Base-by-base conservation (phyloP, 1,140 invertebrate genomes). In the Drosophila leontia region DNA sequence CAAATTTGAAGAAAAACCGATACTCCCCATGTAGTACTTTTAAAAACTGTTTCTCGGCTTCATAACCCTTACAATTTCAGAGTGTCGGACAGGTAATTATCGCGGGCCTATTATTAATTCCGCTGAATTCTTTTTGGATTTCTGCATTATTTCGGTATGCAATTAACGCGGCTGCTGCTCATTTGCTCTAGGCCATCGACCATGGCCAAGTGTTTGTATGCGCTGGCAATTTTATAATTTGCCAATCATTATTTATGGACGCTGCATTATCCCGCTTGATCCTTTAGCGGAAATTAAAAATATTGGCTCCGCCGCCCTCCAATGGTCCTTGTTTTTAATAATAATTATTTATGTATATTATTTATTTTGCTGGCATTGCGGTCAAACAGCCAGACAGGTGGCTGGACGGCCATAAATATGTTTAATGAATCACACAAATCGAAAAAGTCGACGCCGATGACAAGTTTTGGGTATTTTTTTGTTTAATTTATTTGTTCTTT, bases 271-370 rank as follows among this genome's bases (percentile, higher is more conserved):
- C 56, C 59, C 26, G 19, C 47, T 58, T 83, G 65, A 83, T 76
- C 76, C 81, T 71, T 83, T 71, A 63, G 81, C 81, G 81, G 81
- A 84, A 77, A 84, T 84, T 84, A 64, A 84, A 84, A 82, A 82
- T 64, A 62, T 65, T 62, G 45, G 19, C 32, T 26, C 55, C 23
- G 8, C 62, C n/a, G 29, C 29, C 55, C 45, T 19, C 50, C 7
- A 15, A 55, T 17, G 57, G 23, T 41, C 51, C 60, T 23, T 5
- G 35, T 50, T 75, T 48, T 42, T 44, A 60, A 55, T 80, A 47
- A 70, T 78, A 74, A 63, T 79, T 83, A 58, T 83, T 75, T 71
- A 60, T 70, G 19, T 7, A 23, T 47, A 79, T 79, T 83, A 58
- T 80, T 76, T 71, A 63, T 71, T 76, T 76, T 19, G 19, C 44